Evolutionary conservation across 2,888 invertebrate genomes (phyloP).

Genomic region (Drosophila acutilabella): DNA sequence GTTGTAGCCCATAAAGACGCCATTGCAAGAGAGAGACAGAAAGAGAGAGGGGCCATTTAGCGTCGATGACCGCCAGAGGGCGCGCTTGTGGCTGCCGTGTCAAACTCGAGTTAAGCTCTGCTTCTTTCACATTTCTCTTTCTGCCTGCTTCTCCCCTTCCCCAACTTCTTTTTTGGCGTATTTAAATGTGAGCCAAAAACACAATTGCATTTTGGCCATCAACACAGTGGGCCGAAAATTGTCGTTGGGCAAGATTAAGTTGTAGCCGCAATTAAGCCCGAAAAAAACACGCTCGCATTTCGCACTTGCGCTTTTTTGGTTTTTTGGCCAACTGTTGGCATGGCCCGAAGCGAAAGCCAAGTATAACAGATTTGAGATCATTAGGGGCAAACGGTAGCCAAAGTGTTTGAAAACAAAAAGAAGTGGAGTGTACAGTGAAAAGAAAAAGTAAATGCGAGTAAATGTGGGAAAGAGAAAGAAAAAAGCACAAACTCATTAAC

Average conservation of each 20-base stretch:
- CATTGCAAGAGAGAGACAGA: background rate
- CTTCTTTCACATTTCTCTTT: background rate
- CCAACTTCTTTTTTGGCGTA: conserved; percentile 1
- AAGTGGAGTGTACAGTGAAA: no score
- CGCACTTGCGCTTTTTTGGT: conserved; percentile 7
- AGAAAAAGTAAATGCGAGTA: no score
- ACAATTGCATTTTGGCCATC: conserved; percentile 24
- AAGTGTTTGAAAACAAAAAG: background rate
- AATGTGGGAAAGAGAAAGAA: background rate
- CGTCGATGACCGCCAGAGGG: conserved; percentile 59
- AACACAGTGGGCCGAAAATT: conserved; percentile 9
- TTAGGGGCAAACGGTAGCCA: conserved; percentile 35
- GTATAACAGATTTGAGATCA: conserved; percentile 19
- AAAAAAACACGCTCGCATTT: conserved; percentile 4
- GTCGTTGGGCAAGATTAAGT: conserved; percentile 38
- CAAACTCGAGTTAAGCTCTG: conserved; percentile 21
- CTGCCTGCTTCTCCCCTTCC: background rate
- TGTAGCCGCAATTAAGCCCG: conserved; percentile 43
- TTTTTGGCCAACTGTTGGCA: conserved; percentile 1
- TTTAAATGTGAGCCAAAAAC: conserved; percentile 3
- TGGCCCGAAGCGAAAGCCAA: conserved; percentile 19
- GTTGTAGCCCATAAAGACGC: conserved; percentile 2
- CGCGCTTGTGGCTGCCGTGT: conserved; percentile 43
- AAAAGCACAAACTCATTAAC: conserved; percentile 65
- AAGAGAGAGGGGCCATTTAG: conserved; percentile 39